phyloP scores from a whole-genome alignment of 1,140 invertebrate genomes.

The Mactra quadrangularis region DNA sequence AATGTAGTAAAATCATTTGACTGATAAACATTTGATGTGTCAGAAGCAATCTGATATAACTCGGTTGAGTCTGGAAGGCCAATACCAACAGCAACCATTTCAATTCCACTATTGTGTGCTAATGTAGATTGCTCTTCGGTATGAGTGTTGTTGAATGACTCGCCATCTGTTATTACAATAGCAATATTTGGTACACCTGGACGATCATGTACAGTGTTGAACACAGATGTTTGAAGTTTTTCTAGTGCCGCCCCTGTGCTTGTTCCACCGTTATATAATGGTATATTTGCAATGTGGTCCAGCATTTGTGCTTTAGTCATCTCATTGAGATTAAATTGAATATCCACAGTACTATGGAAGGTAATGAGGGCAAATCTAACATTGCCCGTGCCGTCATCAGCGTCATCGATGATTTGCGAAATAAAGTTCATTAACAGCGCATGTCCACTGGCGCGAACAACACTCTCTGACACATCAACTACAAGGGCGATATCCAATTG shows the following conservation, averaged over 20 bases:
- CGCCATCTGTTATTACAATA: conserved; percentile 14
- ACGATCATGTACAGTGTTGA: background rate
- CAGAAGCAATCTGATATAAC: conserved; percentile 2
- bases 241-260: background rate
- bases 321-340: background rate
- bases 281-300: background rate
- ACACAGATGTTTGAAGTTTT: background rate
- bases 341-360: background rate
- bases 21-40: too few relatives aligned
- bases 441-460: background rate
- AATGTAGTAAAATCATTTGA: background rate
- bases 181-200: conserved; percentile 3
- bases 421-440: background rate
- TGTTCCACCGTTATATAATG: background rate
- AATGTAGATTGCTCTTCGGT: background rate
- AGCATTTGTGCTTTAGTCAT: background rate
- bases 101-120: background rate
- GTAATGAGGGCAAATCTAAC: background rate
- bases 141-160: background rate
- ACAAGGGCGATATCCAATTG: background rate
- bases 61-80: background rate
- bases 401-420: background rate
- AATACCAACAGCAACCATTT: conserved; percentile 3
- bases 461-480: conserved; percentile 10
- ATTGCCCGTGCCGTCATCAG: background rate